Conservation (phyloP, 1,140 invertebrate genomes). For the Macrobrachium nipponense region DNA sequence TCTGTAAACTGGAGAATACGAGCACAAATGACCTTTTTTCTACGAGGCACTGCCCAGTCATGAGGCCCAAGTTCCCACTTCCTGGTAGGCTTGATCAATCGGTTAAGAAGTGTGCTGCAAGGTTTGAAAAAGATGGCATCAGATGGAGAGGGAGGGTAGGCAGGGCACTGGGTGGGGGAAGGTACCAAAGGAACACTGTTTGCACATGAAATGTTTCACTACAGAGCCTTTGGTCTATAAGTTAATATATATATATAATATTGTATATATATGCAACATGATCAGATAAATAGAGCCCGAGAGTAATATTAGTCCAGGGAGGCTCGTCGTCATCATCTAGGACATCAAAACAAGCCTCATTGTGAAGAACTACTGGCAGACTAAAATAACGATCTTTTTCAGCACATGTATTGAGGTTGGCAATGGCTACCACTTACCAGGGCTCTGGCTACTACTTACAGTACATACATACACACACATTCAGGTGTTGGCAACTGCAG, state of each 20-base stretch:
- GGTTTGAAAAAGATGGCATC: background rate
- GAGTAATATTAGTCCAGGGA: background rate
- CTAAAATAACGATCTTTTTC: constrained; percentile 18
- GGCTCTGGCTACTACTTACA: constrained; percentile 41
- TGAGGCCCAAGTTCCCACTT: constrained; percentile 39
- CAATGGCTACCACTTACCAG: constrained; percentile 46
- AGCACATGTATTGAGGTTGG: constrained; percentile 31
- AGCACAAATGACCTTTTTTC: constrained; percentile 22
- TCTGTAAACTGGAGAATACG: background rate
- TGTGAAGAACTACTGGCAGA: constrained; percentile 32
- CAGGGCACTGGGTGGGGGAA: constrained; percentile 22
- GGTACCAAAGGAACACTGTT: constrained; percentile 37
- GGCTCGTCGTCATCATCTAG: constrained; percentile 6
- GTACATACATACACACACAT: constrained; percentile 49
- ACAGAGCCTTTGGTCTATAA: constrained; percentile 37
- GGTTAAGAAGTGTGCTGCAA: background rate
- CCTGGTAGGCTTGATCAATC: background rate
- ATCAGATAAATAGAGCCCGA: constrained; percentile 27
- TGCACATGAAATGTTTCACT: constrained; percentile 18
- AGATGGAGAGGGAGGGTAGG: background rate
- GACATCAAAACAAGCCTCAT: constrained; percentile 48
- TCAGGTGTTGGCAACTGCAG: constrained; percentile 34
- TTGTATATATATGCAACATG: constrained; percentile 2
- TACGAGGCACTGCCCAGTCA: background rate
- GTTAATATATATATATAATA: constrained; percentile 6